Base-by-base conservation (phyloP, 2,113 vertebrate genomes). In the Pelecanoides urinatrix region DNA sequence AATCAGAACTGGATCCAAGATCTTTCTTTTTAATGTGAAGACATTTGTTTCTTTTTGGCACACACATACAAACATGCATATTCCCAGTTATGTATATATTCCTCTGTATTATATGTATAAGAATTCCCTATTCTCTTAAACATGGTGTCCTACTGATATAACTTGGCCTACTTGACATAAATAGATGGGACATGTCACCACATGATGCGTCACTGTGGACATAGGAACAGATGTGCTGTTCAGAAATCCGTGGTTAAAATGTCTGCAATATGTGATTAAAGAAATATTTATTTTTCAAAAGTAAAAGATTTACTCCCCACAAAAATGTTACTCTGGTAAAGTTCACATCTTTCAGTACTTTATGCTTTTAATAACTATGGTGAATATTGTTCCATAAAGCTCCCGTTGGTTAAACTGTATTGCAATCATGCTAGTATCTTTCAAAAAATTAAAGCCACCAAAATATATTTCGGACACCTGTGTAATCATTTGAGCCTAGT, bases 211-310 rank as follows among this genome's bases (percentile, higher is more conserved):
- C 96, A 96, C 75, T 87, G 66, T 77, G 89, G 75, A 95, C 53
- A 30, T 8, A 70, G 77, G 42, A 96, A 96, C 86, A 96, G 56
- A 96, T 63, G 67, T 93, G 77, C 61, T 91, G 47, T 96, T 97
- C 87, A 96, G 80, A 93, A 86, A 65, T 38, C 40, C 3, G 71
- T 8, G 66, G 86, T 89, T 80, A 78, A 94, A 92, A 83, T 80
- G 66, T 50, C 82, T 88, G 81, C 68, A 97, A 91, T 93, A 77
- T 75, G 45, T 87, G 76, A 95, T 85, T 95, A 91, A 95, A 93
- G 74, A 94, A 96, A 95, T 91, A 95, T 86, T 97, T 96, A 40
- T 90, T 97, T 95, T 96, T 97, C 90, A 71, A 68, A 87, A 94
- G 62, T 58, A 71, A 95, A 93, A 94, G 72, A 88, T 93, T 93